These are phyloP conservation scores for Piaya cayana DNA, from an alignment of 2,113 vertebrate species.

Conservation along the genomic window DNA sequence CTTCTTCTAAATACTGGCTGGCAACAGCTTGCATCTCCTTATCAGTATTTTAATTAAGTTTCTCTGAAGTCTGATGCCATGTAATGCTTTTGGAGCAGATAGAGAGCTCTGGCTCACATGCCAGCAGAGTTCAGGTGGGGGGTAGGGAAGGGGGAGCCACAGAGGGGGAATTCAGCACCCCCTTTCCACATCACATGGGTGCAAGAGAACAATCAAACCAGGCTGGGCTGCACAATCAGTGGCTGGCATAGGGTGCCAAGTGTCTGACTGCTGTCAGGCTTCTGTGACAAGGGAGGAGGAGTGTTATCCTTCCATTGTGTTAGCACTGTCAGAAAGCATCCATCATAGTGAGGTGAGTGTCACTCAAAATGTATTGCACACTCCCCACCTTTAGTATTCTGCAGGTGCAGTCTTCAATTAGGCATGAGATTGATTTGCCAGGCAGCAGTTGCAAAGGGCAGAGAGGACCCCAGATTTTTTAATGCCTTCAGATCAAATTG, in stretches of 20 bases:
- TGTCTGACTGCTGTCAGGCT: background rate
- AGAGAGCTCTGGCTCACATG: background rate
- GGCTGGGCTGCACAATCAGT: background rate
- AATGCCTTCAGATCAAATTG: background rate
- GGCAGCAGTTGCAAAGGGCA: background rate
- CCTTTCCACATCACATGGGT: background rate
- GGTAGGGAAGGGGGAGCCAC: background rate
- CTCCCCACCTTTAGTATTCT: background rate
- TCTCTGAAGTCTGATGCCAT: background rate
- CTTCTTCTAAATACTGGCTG: background rate
- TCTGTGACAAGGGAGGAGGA: background rate
- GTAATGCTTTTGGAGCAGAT: background rate
- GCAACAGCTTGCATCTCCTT: background rate
- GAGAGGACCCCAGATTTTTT: background rate
- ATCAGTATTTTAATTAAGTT: background rate
- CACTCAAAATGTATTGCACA: background rate
- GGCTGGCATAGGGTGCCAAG: background rate
- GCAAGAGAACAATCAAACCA: background rate
- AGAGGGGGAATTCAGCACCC: background rate
- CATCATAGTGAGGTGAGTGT: background rate
- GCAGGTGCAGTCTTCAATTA: background rate
- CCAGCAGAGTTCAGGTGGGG: background rate
- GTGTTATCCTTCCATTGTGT: background rate
- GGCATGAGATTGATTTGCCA: background rate
- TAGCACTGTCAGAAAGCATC: conserved; percentile 9